Percentiles rank a stretch among this genome's conserved stretches.
These are phyloP conservation scores for Uria aalge DNA, from an alignment of 2,113 vertebrate genomes.

Conservation along the genomic window DNA sequence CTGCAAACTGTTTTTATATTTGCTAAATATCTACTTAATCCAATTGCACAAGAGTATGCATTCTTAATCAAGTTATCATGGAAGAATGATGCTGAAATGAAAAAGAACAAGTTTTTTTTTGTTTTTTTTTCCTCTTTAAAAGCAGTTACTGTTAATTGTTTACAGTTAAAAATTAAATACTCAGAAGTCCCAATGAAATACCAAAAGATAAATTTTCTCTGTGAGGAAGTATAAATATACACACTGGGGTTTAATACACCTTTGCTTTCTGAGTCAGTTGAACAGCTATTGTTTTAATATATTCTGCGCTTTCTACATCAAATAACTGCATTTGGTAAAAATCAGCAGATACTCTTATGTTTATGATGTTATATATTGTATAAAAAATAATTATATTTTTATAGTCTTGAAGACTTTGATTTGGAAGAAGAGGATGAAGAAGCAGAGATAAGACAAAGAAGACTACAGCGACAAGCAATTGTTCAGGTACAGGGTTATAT, in stretches of 20 bases:
- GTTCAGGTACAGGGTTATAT: constrained; percentile 82
- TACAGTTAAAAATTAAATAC: background rate
- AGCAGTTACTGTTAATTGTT: background rate
- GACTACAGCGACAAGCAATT: constrained; percentile 91
- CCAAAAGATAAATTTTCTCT: background rate
- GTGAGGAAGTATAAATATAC: background rate
- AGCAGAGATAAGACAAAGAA: constrained; percentile 91
- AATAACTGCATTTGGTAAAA: background rate
- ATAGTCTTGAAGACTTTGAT: constrained; percentile 92
- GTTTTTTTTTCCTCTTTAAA: background rate
- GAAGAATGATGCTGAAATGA: background rate
- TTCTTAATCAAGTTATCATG: background rate
- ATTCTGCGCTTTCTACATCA: background rate
- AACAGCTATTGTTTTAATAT: background rate
- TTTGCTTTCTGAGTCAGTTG: background rate
- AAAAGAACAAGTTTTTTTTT: background rate
- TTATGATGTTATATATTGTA: background rate
- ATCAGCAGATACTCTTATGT: background rate
- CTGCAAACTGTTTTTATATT: background rate
- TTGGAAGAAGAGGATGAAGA: constrained; percentile 96
- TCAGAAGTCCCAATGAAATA: background rate
- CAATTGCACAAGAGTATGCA: background rate
- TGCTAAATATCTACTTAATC: background rate
- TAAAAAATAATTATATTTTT: background rate
- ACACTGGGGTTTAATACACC: background rate